These are phyloP conservation scores for Phyllostomus discolor DNA, from an alignment of 2,113 vertebrate species.

Conservation along the genomic window DNA sequence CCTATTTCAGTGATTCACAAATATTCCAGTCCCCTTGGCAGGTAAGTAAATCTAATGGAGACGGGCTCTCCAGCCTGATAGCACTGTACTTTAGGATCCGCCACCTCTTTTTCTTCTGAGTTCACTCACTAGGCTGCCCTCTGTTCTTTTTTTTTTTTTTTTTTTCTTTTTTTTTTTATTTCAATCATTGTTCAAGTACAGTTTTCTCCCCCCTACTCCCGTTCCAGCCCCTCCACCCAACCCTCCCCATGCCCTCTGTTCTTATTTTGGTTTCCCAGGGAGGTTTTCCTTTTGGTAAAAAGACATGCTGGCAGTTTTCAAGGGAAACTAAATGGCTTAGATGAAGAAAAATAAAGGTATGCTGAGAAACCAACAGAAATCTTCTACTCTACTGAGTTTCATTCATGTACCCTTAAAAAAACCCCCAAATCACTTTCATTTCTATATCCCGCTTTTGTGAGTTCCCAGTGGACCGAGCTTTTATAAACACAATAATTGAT, in stretches of 20 bases:
- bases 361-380: background rate
- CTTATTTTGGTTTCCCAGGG: slow-evolving; percentile 12
- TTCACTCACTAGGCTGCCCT: background rate
- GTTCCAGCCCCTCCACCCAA: too few relatives aligned
- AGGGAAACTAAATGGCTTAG: background rate
- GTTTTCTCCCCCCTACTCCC: too few relatives aligned
- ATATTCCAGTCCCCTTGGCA: background rate
- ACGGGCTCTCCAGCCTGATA: background rate
- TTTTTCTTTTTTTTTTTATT: too few relatives aligned
- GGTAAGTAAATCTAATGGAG: background rate
- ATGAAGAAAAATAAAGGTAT: background rate
- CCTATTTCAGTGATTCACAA: background rate
- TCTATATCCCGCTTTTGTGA: background rate
- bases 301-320: background rate
- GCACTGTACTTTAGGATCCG: background rate
- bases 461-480: background rate
- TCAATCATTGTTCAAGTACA: too few relatives aligned
- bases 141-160: slow-evolving; percentile 31
- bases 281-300: slow-evolving; percentile 10
- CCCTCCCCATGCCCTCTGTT: background rate
- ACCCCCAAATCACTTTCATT: background rate
- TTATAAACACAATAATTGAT: background rate
- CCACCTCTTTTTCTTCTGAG: background rate
- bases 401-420: background rate
- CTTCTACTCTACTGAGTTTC: background rate